Conservation (phyloP, 2,113 vertebrate species). For the Myxocyprinus asiaticus region DNA sequence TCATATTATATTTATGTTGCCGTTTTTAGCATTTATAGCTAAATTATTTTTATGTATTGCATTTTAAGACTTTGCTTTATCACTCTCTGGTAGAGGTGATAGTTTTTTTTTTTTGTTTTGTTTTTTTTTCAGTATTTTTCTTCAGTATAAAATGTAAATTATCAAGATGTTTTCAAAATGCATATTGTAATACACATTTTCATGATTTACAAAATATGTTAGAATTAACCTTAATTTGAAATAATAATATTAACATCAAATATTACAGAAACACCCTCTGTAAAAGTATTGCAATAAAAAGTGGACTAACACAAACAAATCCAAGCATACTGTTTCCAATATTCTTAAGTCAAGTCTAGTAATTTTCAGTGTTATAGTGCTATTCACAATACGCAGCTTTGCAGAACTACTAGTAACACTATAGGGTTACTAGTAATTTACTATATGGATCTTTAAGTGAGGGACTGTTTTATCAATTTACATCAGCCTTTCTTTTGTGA, state of each 20-base stretch:
- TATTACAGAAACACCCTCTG: neutral
- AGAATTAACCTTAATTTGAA: too few relatives aligned
- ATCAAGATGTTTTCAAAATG: neutral
- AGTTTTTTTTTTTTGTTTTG: too few relatives aligned
- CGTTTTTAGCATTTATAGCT: neutral
- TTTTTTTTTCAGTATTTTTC: slow-evolving; percentile 28
- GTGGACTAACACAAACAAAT: slow-evolving; percentile 5
- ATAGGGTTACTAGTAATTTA: too few relatives aligned
- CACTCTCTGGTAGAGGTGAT: slow-evolving; percentile 34
- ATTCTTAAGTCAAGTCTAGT: neutral
- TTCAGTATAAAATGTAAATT: slow-evolving; percentile 1
- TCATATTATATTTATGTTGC: neutral
- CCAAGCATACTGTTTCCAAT: neutral
- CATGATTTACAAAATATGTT: neutral
- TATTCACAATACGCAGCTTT: too few relatives aligned
- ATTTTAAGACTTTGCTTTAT: neutral
- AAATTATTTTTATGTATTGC: slow-evolving; percentile 3
- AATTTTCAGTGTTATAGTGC: too few relatives aligned
- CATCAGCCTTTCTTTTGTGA: too few relatives aligned
- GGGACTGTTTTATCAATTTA: too few relatives aligned
- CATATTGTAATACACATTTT: slow-evolving; percentile 10
- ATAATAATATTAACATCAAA: neutral
- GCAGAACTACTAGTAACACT: too few relatives aligned
- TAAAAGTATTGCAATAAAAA: slow-evolving; percentile 21
- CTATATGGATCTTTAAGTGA: too few relatives aligned